These are phyloP conservation scores for Macrotis lagotis DNA, from an alignment of 2,113 vertebrate species.

Conservation along the genomic window DNA sequence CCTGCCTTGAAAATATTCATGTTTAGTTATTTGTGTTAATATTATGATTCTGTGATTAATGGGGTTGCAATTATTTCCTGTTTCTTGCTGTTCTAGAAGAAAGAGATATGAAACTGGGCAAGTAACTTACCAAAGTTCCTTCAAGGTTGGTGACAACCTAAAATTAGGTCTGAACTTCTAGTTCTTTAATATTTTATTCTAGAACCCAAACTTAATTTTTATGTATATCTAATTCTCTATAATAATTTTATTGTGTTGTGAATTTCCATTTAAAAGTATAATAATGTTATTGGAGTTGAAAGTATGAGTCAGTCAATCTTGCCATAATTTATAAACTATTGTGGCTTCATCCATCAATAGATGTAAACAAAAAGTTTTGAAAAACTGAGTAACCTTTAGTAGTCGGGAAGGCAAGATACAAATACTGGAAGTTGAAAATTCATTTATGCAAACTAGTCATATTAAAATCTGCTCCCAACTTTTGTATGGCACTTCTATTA, in stretches of 20 bases:
- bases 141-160: too few relatives aligned
- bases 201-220: slow-evolving; percentile 7
- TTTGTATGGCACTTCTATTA: not conserved
- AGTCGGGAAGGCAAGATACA: slow-evolving; percentile 47
- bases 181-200: too few relatives aligned
- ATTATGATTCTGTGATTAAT: too few relatives aligned
- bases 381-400: slow-evolving; percentile 88
- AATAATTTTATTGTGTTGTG: not conserved
- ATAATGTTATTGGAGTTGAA: slow-evolving; percentile 25
- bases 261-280: slow-evolving; percentile 32
- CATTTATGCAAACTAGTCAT: slow-evolving; percentile 3
- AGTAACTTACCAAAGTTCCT: too few relatives aligned
- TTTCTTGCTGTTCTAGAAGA: too few relatives aligned
- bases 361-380: slow-evolving; percentile 92
- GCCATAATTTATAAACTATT: not conserved
- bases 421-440: slow-evolving; percentile 11
- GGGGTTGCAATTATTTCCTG: too few relatives aligned
- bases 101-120: too few relatives aligned
- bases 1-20: too few relatives aligned
- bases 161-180: too few relatives aligned
- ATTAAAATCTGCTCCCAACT: not conserved
- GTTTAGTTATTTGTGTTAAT: too few relatives aligned
- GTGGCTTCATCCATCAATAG: slow-evolving; percentile 77
- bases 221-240: slow-evolving; percentile 9
- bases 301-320: slow-evolving; percentile 52